These are phyloP conservation scores for Arctia plantaginis DNA, from an alignment of 2,888 invertebrate genomes.

Conservation along the genomic window DNA sequence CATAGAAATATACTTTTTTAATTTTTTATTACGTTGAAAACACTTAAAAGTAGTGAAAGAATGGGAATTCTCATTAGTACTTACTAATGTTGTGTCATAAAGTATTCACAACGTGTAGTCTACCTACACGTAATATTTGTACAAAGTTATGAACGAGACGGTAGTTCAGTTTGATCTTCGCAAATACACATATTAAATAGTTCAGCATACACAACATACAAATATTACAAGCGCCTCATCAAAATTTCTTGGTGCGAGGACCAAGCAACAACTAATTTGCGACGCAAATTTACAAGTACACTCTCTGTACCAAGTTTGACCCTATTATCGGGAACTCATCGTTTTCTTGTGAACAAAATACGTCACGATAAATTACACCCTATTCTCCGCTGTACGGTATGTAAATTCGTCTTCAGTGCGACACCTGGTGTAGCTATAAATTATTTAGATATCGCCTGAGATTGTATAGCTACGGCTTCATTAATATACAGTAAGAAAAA, in stretches of 20 bases:
- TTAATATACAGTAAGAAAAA: constrained; percentile 80
- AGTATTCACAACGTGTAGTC: background rate
- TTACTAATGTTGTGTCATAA: background rate
- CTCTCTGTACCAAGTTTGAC: constrained; percentile 43
- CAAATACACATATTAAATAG: background rate
- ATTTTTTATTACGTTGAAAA: too few relatives aligned
- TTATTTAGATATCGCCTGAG: constrained; percentile 80
- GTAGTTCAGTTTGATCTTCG: constrained; percentile 3
- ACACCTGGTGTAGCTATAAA: constrained; percentile 78
- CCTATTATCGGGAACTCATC: constrained; percentile 67
- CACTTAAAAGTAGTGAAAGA: too few relatives aligned
- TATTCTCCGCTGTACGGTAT: constrained; percentile 61
- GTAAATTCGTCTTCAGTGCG: constrained; percentile 74
- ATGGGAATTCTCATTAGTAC: too few relatives aligned
- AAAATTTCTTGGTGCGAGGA: constrained; percentile 13
- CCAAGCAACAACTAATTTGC: constrained; percentile 49
- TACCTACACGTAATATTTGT: background rate
- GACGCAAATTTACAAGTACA: constrained; percentile 44
- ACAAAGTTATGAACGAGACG: background rate
- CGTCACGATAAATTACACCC: constrained; percentile 65
- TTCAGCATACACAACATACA: constrained; percentile 17
- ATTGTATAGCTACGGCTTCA: constrained; percentile 71
- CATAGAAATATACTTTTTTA: too few relatives aligned
- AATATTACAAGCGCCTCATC: constrained; percentile 16
- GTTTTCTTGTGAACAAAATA: constrained; percentile 67